Conservation (phyloP, 2,113 vertebrate genomes). For the Dissostichus mawsoni region DNA sequence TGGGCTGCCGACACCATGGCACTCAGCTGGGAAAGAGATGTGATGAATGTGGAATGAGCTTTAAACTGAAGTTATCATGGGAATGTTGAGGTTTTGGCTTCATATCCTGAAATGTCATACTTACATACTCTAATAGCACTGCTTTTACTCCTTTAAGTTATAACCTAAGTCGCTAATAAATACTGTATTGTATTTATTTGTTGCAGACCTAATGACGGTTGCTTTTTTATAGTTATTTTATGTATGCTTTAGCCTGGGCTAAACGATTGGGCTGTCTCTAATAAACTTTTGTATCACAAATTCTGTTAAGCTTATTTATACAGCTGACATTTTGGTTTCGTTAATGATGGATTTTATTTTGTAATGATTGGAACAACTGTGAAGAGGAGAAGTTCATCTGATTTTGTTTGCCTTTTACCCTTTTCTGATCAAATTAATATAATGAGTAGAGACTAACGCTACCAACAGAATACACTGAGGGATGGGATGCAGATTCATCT, state of each 20-base stretch:
- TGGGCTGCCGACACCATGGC: slow-evolving; percentile 41
- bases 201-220: neutral
- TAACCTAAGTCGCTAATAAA: slow-evolving; percentile 19
- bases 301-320: slow-evolving; percentile 34
- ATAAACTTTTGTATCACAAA: slow-evolving; percentile 19
- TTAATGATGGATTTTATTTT: slow-evolving; percentile 41
- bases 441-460: slow-evolving; percentile 1
- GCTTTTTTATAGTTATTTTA: neutral
- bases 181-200: slow-evolving; percentile 27
- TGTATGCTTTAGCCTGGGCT: slow-evolving; percentile 6
- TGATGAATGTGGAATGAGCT: slow-evolving; percentile 41
- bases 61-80: slow-evolving; percentile 25
- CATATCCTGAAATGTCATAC: neutral
- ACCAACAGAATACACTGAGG: neutral
- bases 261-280: slow-evolving; percentile 18
- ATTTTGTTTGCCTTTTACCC: slow-evolving; percentile 12
- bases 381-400: neutral
- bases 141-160: neutral
- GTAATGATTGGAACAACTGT: slow-evolving; percentile 26
- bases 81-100: slow-evolving; percentile 14
- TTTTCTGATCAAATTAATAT: neutral
- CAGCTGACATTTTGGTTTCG: slow-evolving; percentile 45
- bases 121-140: slow-evolving; percentile 3
- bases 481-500: neutral
- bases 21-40: slow-evolving; percentile 29